Conservation (phyloP, 2,888 invertebrate species). For the Eupithecia subfuscata region DNA sequence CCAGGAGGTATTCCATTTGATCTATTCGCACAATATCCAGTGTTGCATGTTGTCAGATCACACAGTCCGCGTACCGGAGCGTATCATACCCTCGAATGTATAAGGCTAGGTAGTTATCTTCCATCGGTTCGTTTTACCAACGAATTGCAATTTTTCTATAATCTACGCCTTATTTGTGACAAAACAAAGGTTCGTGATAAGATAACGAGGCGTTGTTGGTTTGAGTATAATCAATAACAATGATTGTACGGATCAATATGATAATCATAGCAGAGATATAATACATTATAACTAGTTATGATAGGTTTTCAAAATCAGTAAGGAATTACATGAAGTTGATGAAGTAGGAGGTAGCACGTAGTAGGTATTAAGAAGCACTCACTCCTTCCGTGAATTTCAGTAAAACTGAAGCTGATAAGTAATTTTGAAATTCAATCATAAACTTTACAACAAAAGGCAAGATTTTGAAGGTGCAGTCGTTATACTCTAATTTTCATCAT, state of each 20-base stretch:
- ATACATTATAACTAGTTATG: not conserved
- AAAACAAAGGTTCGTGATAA: not conserved
- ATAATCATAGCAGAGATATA: not conserved
- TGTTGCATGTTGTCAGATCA: too few species aligned
- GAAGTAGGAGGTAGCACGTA: too few species aligned
- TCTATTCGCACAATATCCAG: too few species aligned
- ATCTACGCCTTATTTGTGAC: not conserved
- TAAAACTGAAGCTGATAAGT: too few species aligned
- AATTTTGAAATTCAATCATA: not conserved
- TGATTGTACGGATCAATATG: not conserved
- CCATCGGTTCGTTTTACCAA: not conserved
- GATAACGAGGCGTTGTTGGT: not conserved
- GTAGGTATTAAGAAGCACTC: too few species aligned
- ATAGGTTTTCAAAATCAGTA: not conserved
- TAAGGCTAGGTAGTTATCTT: not conserved
- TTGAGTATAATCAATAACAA: not conserved
- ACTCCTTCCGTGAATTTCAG: too few species aligned
- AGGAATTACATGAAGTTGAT: too few species aligned
- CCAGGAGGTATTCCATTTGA: not conserved
- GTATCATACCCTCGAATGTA: not conserved
- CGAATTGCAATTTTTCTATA: not conserved
- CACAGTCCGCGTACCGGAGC: too few species aligned
- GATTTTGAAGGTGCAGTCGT: not conserved
- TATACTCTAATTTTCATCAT: too few species aligned
- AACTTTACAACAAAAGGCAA: not conserved